Evolutionary conservation across 2,113 vertebrate species (phyloP).

Genomic region (Sebastes schlegelii): DNA sequence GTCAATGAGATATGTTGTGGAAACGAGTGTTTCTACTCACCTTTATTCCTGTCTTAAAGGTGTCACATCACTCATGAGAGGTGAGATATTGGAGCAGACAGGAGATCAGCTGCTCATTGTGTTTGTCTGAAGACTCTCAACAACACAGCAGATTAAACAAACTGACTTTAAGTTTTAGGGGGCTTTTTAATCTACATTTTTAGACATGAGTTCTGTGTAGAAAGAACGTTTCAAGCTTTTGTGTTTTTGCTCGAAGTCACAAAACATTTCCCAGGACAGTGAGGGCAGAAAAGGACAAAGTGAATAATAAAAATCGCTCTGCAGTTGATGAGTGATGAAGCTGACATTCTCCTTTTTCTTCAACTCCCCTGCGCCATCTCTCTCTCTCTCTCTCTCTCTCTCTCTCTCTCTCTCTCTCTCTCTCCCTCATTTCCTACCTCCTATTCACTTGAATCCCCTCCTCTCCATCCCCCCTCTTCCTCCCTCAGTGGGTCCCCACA

Average conservation of each 20-base stretch:
- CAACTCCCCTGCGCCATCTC: neutral
- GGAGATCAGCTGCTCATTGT: constrained; percentile 12
- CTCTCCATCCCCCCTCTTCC: neutral
- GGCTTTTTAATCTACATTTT: constrained; percentile 8
- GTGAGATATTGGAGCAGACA: constrained; percentile 24
- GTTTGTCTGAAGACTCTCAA: neutral
- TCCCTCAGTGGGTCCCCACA: constrained; percentile 90
- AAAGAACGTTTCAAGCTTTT: neutral
- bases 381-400: neutral
- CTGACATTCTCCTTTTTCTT: constrained; percentile 34
- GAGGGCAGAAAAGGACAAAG: constrained; percentile 1
- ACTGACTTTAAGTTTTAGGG: neutral
- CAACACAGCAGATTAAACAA: neutral
- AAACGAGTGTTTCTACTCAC: constrained; percentile 32
- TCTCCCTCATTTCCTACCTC: neutral
- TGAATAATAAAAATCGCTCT: constrained; percentile 6
- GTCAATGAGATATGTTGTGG: constrained; percentile 8
- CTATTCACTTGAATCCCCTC: neutral
- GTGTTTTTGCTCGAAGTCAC: neutral
- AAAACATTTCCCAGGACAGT: constrained; percentile 7
- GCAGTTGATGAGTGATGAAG: constrained; percentile 27
- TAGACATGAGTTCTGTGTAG: neutral
- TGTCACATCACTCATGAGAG: constrained; percentile 3
- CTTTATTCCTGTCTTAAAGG: constrained; percentile 35
- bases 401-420: neutral